Percentiles rank a stretch among this genome's conserved stretches.
These are phyloP conservation scores for Anthoscopus minutus DNA, from an alignment of 2,113 vertebrate species.

Conservation along the genomic window DNA sequence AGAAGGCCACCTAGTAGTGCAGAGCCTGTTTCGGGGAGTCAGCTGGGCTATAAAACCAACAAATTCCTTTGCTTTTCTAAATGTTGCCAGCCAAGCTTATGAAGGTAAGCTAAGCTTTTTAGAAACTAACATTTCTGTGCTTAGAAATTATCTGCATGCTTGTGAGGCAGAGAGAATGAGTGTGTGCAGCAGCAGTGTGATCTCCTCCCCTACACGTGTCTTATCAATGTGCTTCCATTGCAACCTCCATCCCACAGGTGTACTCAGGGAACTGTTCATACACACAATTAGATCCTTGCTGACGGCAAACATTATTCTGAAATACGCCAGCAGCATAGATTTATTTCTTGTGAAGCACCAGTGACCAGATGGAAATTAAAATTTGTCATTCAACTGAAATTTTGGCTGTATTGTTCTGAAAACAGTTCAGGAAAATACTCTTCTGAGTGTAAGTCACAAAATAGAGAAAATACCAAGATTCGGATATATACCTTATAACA, in stretches of 20 bases:
- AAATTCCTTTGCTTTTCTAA: background rate
- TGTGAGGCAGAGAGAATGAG: background rate
- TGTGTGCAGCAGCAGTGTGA: background rate
- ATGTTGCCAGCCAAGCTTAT: background rate
- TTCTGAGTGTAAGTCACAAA: background rate
- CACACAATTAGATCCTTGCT: background rate
- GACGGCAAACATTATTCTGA: background rate
- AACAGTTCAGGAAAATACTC: background rate
- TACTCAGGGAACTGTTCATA: background rate
- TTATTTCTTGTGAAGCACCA: background rate
- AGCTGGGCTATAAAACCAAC: background rate
- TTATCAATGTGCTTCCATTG: background rate
- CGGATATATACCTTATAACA: background rate
- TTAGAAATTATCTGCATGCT: background rate
- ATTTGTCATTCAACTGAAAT: background rate
- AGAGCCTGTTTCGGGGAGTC: background rate
- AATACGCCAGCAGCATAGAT: background rate
- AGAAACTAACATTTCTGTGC: background rate
- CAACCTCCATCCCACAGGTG: background rate
- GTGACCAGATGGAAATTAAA: background rate
- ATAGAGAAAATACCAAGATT: background rate
- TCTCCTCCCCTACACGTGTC: fast-evolving
- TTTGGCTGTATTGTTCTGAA: background rate
- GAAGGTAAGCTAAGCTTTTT: background rate
- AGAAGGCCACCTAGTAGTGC: background rate